Base-by-base conservation (phyloP, 2,888 invertebrate genomes). In the Andrena hattorfiana region DNA sequence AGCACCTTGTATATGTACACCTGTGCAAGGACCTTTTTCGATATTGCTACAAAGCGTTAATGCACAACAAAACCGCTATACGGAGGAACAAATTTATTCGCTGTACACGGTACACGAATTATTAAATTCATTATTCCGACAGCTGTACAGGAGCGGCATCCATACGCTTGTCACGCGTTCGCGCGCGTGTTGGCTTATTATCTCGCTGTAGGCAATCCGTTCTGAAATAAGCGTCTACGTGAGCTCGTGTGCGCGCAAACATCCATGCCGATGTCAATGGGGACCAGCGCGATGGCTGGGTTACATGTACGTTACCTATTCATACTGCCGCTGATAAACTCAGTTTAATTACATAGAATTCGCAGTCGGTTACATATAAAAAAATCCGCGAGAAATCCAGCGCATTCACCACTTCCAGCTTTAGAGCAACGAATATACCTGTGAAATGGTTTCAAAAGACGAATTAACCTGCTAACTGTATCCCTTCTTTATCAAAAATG, bases 111-210 rank as follows among this genome's bases (percentile, higher is more conserved):
- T 35, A 26, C 8, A 42, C 59, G 75, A 74, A 75, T 84, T 82
- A 85, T 85, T 81, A 76, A 85, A 85, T 85, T 85, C 75, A 81
- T 85, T 84, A 81, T 81, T 84, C 84, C 60, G 69, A 32, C 75
- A 51, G 62, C 62, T 64, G 66, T 48, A 48, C 63, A 35, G 28
- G 49, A 49, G 8, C 56, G 16, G 32, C 54, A 73, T 78, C 59
- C 77, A 66, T 59, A 78, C 70, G 75, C 80, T 28, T 54, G 71
- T 82, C 79, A 77, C 74, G 79, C 54, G 86, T 85, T 79, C 84
- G 79, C 73, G 78, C 85, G 83, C 85, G 86, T 84, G 87, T 89
- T 76, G 87, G 88, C 90, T 90, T 89, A 90, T 90, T 90, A 89
- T 90, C 85, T 87, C 82, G 87, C 87, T 83, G 85, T 56, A 60